Base-by-base conservation (phyloP, 2,113 vertebrate genomes). In the Coryphaenoides rupestris region DNA sequence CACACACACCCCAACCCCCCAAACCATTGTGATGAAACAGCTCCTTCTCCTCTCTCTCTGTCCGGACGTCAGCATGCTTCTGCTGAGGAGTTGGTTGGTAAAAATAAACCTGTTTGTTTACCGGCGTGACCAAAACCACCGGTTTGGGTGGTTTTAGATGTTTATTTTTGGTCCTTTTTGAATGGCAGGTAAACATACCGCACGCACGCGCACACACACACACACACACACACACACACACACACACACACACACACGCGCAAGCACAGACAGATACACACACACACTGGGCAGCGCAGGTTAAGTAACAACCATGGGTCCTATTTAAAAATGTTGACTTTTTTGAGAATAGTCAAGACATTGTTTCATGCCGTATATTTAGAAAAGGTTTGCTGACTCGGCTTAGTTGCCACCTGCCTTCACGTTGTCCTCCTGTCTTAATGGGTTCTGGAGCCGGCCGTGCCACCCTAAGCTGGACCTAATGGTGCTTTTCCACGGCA, bases 31-130 rank as follows among this genome's bases (percentile, higher is more conserved):
- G 73, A 74, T 70, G 73, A 80, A 62, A 74, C 75, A 80, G 69
- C 72, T 65, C 66, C 63, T 60, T 58, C 73, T 58, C 63, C 74
- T 82, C 77, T 68, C 65, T 55, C n/a, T n/a, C n/a, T n/a, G n/a
- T n/a, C n/a, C n/a, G 61, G 72, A 74, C 77, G 79, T 82, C 75
- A 74, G 65, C 63, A 66, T 70, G 45, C 63, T 62, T 75, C 72
- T 75, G 69, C 69, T 63, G 55, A 55, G 46, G 62, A 77, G 80
- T n/a, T 65, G 68, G 79, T 82, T 81, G n/a, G n/a, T n/a, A 81
- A 82, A 81, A 75, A 81, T 84, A 84, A 82, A 76, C 82, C 62
- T 63, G 63, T 63, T 60, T 77, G 60, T 77, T 62, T 62, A 65
- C 68, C 59, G 49, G 54, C 45, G 52, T 50, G 72, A 62, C 33